Percentiles rank a stretch among this genome's conserved stretches.
phyloP scores from a whole-genome alignment of 2,113 vertebrate genomes.

The Geothlypis trichas region DNA sequence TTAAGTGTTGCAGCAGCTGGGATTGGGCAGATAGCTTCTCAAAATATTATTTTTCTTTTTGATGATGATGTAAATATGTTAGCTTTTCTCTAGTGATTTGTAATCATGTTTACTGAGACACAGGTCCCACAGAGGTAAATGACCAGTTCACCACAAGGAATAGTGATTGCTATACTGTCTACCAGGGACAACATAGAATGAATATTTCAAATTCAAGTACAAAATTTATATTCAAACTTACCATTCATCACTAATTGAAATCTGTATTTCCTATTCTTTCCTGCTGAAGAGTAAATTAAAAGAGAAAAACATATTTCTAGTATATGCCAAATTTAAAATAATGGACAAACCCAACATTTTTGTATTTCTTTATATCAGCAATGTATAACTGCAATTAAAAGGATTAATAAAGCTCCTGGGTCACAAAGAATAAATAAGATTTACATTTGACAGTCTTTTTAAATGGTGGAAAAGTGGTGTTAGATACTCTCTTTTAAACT shows the following conservation, averaged over 20 bases:
- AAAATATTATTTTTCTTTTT: not conserved
- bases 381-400: not conserved
- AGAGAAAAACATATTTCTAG: not conserved
- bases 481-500: not conserved
- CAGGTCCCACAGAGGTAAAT: not conserved
- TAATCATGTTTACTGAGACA: not conserved
- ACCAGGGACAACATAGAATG: not conserved
- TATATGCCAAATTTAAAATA: slow-evolving; percentile 1
- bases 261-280: not conserved
- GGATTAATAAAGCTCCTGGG: not conserved
- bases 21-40: not conserved
- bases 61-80: not conserved
- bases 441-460: not conserved
- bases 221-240: not conserved
- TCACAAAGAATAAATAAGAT: not conserved
- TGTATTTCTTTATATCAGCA: not conserved
- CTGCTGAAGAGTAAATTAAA: not conserved
- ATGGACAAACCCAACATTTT: not conserved
- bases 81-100: not conserved
- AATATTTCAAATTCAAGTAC: not conserved
- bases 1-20: not conserved
- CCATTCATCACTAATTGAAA: not conserved
- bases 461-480: not conserved
- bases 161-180: not conserved
- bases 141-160: not conserved